Percentiles rank a stretch among this genome's conserved stretches.
Evolutionary conservation across 1,140 invertebrate genomes (phyloP).

Genomic region (Pinna nobilis): DNA sequence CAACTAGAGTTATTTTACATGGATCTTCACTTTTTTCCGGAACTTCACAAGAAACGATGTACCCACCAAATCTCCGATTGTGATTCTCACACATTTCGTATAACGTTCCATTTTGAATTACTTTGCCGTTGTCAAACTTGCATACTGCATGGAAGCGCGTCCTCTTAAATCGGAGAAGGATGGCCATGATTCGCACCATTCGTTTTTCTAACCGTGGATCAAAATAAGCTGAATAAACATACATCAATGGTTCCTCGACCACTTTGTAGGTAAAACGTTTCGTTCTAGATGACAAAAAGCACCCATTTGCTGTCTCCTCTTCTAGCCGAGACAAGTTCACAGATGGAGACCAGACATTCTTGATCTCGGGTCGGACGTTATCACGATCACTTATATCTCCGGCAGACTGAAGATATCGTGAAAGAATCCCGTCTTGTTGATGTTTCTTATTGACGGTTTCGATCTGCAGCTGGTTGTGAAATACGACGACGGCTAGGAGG

Average conservation of each 20-base stretch:
- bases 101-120: neutral
- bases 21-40: constrained; percentile 32
- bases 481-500: constrained; percentile 48
- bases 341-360: neutral
- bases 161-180: constrained; percentile 36
- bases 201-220: constrained; percentile 32
- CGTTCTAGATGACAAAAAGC: constrained; percentile 12
- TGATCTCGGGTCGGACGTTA: neutral
- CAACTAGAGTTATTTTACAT: constrained; percentile 39
- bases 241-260: constrained; percentile 32
- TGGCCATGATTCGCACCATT: constrained; percentile 49
- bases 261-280: constrained; percentile 32
- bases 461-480: constrained; percentile 55
- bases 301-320: neutral
- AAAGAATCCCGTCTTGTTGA: neutral
- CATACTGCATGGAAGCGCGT: constrained; percentile 38
- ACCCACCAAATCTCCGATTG: constrained; percentile 64
- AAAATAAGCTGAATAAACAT: constrained; percentile 55
- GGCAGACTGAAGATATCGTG: neutral
- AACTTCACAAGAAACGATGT: constrained; percentile 61
- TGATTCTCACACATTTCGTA: constrained; percentile 72
- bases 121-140: constrained; percentile 23
- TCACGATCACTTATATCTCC: too few species aligned
- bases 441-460: constrained; percentile 28
- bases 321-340: neutral